Evolutionary conservation across 1,140 invertebrate species (phyloP), one percentile per base, ranked within the genome.

Genomic region (Drosophila ambigua): DNA sequence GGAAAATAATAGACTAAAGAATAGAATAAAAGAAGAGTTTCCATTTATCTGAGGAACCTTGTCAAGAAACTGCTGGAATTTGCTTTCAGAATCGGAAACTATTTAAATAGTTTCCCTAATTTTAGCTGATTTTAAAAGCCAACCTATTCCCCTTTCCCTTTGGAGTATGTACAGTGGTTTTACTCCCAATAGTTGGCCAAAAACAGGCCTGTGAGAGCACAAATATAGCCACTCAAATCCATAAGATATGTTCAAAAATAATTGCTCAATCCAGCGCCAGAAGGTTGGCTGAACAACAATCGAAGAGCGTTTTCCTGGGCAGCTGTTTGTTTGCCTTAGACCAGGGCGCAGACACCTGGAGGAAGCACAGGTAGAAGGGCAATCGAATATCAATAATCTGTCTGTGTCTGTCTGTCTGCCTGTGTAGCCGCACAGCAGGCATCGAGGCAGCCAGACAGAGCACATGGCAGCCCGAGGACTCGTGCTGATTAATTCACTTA

Each of bases 401-500:
- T 15, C 13, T 43, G 67, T 16, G 16, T 16, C n/a, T n/a, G n/a
- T 13, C 20, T 31, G 61, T 28, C 16, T 31, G 51, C 44, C 48
- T 20, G 26, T 28, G 26, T 6, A 0, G 0, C 2, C 31, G 35
- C 67, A 44, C 67, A 15, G 65, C 48, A 5, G 13, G 35, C 11
- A 35, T 4, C 31, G 9, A 31, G 31, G 8, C 31, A 9, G 24
- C 5, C n/a, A 26, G 9, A 44, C 45, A 43, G 48, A 35, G 7
- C 35, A 26, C 15, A 23, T 39, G 60, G 44, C 26, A 4, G 41
- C 24, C 54, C 5, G 31, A 41, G 71, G 60, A 62, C 62, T 66
- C 68, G 75, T 87, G 83, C 83, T 88, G 85, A 88, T 88, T 83
- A 88, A 88, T 88, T 83, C 79, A 88, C 88, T 39, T 83, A 79